Evolutionary conservation across 2,888 invertebrate species (phyloP).

Genomic region (Platycnemis pennipes): DNA sequence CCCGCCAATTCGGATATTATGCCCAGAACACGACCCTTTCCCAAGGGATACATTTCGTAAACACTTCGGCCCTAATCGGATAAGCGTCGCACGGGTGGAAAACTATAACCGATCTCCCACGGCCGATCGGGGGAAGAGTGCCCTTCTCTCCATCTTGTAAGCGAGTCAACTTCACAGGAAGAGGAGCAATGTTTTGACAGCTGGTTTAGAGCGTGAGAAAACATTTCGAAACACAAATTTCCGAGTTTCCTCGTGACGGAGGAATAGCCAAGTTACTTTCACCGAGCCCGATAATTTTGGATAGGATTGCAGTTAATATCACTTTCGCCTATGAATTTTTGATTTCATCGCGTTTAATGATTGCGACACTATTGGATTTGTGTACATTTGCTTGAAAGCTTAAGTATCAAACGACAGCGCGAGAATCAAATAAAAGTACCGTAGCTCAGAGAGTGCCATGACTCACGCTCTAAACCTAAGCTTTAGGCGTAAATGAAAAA

Average conservation of each 20-base stretch:
- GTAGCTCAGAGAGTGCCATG: too few species aligned
- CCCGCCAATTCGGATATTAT: neutral
- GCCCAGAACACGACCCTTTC: neutral
- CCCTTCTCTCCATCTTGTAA: neutral
- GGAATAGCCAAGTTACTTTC: too few species aligned
- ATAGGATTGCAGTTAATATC: too few species aligned
- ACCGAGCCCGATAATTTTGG: too few species aligned
- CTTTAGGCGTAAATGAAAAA: too few species aligned
- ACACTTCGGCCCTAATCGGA: constrained; percentile 19
- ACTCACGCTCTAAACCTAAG: too few species aligned
- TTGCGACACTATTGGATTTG: too few species aligned
- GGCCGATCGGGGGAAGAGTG: neutral
- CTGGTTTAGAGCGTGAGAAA: neutral
- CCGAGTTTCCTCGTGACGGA: neutral
- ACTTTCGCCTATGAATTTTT: too few species aligned
- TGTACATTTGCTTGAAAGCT: too few species aligned
- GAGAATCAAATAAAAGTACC: too few species aligned
- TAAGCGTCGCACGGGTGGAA: neutral
- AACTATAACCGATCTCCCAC: neutral
- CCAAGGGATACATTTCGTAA: neutral
- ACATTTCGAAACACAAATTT: neutral
- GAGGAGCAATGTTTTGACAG: neutral
- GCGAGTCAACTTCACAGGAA: neutral
- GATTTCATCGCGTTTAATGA: too few species aligned
- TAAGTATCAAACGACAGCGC: too few species aligned